Percentiles rank a stretch among this genome's conserved stretches.
These are phyloP conservation scores for Calyptomena viridis DNA, from an alignment of 2,113 vertebrate species.

Conservation along the genomic window DNA sequence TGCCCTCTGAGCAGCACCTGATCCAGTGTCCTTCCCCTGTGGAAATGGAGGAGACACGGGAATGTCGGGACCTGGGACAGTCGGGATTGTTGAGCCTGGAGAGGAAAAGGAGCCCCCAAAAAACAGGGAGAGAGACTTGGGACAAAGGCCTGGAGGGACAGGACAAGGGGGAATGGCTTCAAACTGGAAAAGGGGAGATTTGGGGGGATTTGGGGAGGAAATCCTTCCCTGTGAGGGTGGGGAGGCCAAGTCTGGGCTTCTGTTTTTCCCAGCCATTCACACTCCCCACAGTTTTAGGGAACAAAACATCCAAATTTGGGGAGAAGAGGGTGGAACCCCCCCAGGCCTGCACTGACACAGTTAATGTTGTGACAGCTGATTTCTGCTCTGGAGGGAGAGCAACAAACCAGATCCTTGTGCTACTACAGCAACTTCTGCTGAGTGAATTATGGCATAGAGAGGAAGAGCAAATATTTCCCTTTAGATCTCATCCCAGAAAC, in stretches of 20 bases:
- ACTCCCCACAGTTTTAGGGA: conserved; percentile 64
- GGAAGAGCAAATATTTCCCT: not conserved
- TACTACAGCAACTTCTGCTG: not conserved
- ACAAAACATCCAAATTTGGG: not conserved
- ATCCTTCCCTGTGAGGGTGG: not conserved
- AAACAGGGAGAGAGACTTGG: not conserved
- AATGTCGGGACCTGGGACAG: not conserved
- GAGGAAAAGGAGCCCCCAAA: not conserved
- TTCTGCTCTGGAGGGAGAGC: not conserved
- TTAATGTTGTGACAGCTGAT: not conserved
- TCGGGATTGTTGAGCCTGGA: not conserved
- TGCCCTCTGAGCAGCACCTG: no score
- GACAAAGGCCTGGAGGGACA: not conserved
- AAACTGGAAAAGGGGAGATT: not conserved
- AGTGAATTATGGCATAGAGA: not conserved
- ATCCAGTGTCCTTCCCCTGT: rapidly evolving
- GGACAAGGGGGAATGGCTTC: not conserved
- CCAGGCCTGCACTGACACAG: rapidly evolving
- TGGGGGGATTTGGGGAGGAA: not conserved
- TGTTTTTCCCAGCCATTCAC: conserved; percentile 15
- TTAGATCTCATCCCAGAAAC: not conserved
- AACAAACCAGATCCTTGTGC: not conserved
- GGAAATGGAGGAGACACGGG: not conserved
- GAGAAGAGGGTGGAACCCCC: not conserved
- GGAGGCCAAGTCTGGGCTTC: conserved; percentile 43